Percentiles rank a stretch among this genome's conserved stretches.
Evolutionary conservation across 2,888 invertebrate species (phyloP).

Genomic region (Isoperla grammatica): DNA sequence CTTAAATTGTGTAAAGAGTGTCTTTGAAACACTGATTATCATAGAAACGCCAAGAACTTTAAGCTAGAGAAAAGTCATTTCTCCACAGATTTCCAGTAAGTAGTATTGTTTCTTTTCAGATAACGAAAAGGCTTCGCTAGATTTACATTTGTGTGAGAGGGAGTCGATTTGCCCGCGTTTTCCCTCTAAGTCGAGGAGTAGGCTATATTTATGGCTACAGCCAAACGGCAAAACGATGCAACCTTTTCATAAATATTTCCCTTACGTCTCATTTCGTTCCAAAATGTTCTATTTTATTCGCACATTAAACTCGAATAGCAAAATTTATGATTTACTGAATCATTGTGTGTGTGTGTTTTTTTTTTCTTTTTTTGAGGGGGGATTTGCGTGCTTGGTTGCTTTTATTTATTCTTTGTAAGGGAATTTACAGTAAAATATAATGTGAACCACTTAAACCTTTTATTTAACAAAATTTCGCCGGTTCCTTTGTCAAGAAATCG

Average conservation of each 20-base stretch:
- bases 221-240: not conserved
- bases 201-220: not conserved
- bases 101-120: too few relatives aligned
- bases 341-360: not conserved
- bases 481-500: too few relatives aligned
- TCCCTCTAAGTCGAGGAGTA: too few relatives aligned
- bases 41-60: too few relatives aligned
- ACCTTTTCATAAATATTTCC: not conserved
- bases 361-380: not conserved
- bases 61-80: too few relatives aligned
- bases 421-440: conserved; percentile 1
- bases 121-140: too few relatives aligned
- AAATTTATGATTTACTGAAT: not conserved
- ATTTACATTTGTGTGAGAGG: too few relatives aligned
- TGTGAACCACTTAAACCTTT: not conserved
- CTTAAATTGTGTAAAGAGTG: too few relatives aligned
- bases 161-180: too few relatives aligned
- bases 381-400: not conserved
- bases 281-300: not conserved
- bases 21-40: too few relatives aligned
- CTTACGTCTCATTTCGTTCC: conserved; percentile 6
- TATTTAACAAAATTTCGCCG: too few relatives aligned
- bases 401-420: not conserved
- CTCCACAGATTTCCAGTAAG: too few relatives aligned
- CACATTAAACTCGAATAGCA: not conserved